Evolutionary conservation across 2,113 vertebrate species (phyloP), one percentile per base, ranked within the genome.

Genomic region (Salvelinus fontinalis): DNA sequence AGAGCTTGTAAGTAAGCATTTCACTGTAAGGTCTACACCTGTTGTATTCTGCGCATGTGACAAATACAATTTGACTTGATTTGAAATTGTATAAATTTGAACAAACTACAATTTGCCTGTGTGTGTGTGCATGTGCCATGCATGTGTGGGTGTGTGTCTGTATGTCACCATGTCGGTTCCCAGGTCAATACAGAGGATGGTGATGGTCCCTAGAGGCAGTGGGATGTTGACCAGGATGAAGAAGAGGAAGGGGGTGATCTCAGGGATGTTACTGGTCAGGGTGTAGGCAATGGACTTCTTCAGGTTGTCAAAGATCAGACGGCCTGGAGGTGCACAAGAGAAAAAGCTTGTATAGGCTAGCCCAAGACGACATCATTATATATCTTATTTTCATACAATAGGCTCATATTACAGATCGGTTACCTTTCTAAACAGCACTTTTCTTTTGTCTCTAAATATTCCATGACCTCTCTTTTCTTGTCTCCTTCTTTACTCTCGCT

Each of bases 221-320:
- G 96, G 96, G 90, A 97, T 97, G 87, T 97, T 97, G 86, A 95
- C 94, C 93, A 97, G 62, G 89, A 97, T 97, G 91, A 97, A 97
- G 67, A 97, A 95, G 8, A 97, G 89, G 91, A 97, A 97, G 51
- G 96, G 96, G 0, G 96, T 97, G 91, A 97, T 97, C 89, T 97
- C 96, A 0, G 96, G 96, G 83, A 97, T 97, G 93, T 97, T 97
- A 90, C 96, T 97, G 85, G 96, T 97, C 91, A 97, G 88, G 3
- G 96, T 97, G 89, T 97, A 97, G 12, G 96, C 96, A 1, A 97
- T 97, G 80, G 96, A 97, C 26, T 97, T 97, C 89, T 97, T 97
- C 83, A 97, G 89, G 82, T 97, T 97, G 90, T 97, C 96, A 29
- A 97, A 97, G 90, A 97, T 97, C 83, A 97, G 92, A 70, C 96